phyloP scores from a whole-genome alignment of 2,113 vertebrate genomes.

The Pseudopodoces humilis region DNA sequence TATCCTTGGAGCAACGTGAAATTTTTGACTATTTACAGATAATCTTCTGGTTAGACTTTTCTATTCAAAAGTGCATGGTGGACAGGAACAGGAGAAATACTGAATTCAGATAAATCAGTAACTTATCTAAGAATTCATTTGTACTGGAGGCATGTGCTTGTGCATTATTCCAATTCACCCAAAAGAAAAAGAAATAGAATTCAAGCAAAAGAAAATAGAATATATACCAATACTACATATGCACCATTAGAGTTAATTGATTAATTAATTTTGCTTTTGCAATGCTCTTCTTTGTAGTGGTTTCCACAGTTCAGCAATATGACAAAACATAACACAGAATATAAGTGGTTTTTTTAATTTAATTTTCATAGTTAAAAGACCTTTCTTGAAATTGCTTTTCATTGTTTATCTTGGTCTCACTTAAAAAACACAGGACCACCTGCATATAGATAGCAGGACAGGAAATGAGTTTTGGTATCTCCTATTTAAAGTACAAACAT shows the following conservation, averaged over 20 bases:
- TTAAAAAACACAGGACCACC: neutral
- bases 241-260: neutral
- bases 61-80: neutral
- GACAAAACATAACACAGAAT: neutral
- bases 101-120: neutral
- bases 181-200: no score
- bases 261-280: neutral
- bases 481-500: slow-evolving; percentile 7
- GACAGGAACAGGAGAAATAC: neutral
- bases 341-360: neutral
- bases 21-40: neutral
- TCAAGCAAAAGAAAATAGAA: neutral
- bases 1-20: neutral
- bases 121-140: neutral
- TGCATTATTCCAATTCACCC: neutral
- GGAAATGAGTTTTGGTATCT: neutral
- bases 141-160: neutral
- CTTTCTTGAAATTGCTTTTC: slow-evolving; percentile 3
- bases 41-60: neutral
- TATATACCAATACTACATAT: neutral
- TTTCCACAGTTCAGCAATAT: neutral
- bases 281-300: rapidly evolving
- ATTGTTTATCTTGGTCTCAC: neutral
- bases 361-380: neutral
- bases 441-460: neutral